A percentile compares a stretch with the other conserved stretches of the same genome.
These are phyloP conservation scores for Sclerodermus sp. DNA, from an alignment of 2,888 invertebrate genomes.

Conservation along the genomic window DNA sequence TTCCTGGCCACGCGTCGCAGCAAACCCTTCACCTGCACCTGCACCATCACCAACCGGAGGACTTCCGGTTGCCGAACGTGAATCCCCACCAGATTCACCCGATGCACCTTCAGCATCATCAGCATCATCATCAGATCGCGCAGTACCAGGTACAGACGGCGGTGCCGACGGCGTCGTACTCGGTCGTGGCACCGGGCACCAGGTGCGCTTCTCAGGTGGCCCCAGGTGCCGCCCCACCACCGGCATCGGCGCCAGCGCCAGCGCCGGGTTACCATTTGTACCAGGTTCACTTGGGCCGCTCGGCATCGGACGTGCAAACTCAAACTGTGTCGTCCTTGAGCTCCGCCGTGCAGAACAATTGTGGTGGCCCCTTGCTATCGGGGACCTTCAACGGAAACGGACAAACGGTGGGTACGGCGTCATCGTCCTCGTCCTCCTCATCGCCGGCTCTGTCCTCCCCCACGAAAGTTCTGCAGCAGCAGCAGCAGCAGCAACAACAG, in stretches of 20 bases:
- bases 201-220: slow-evolving; percentile 7
- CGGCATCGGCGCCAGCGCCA: slow-evolving; percentile 4
- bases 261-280: slow-evolving; percentile 29
- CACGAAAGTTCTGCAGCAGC: slow-evolving; percentile 43
- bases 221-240: not conserved
- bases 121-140: slow-evolving; percentile 30
- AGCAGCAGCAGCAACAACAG: slow-evolving; percentile 11
- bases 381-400: slow-evolving; percentile 2
- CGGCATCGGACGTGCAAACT: slow-evolving; percentile 38
- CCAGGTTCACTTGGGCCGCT: slow-evolving; percentile 28
- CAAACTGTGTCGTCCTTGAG: slow-evolving; percentile 34
- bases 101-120: slow-evolving; percentile 40
- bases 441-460: slow-evolving; percentile 47
- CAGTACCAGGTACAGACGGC: slow-evolving; percentile 31
- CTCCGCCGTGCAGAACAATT: slow-evolving; percentile 1
- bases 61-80: not conserved
- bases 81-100: slow-evolving; percentile 25
- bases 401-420: not conserved
- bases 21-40: slow-evolving; percentile 51
- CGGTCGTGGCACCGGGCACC: slow-evolving; percentile 28
- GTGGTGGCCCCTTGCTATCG: slow-evolving; percentile 1
- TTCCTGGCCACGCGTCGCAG: slow-evolving; percentile 19
- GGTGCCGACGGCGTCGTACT: slow-evolving; percentile 35
- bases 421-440: slow-evolving; percentile 32
- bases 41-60: slow-evolving; percentile 36